Evolutionary conservation across 2,888 invertebrate species (phyloP), one percentile per base, ranked within the genome.

Genomic region (Drosophila birchii): DNA sequence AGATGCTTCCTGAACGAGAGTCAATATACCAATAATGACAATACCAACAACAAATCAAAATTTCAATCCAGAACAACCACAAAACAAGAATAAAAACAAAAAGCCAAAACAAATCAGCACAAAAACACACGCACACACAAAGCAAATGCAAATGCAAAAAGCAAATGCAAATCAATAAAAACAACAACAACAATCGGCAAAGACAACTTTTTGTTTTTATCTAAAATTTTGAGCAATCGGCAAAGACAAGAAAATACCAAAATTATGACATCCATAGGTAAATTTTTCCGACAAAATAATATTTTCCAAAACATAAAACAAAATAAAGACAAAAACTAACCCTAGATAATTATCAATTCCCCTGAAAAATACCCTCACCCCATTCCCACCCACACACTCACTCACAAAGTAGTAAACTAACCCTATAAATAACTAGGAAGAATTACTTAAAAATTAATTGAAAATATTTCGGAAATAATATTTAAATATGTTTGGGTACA

Each of bases 201-300:
- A 64, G 64, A 68, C 14, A 57, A 66, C 60, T 67, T 74, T 74
- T 74, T 68, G 55, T 74, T 74, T 74, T 61, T 72, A 62, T 67
- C 47, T 18, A 47, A 59, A 86, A 81, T 78, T 80, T 80, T 69
- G 69, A 82, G 55, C 72, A 86, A 86, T 84, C 82, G 83, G 81
- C 83, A 84, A 74, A 74, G 49, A 53, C 47, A 56, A 63, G 39
- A 62, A 61, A 78, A 81, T 84, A 82, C 81, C 84, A 91, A 91
- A 91, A 91, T 90, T 89, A 92, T 92, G 92, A 91, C 92, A 79
- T 92, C 92, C 75, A 92, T 92, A 92, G 92, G 92, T 92, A 92
- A 92, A 88, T 90, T 89, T 90, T 55, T 58, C 23, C 32, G 38
- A 71, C 54, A 53, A 49, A 49, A 49, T 49, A 49, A 54, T 45